Evolutionary conservation across 2,888 invertebrate species (phyloP), one percentile per base, ranked within the genome.

Genomic region (Lumbricus terrestris): DNA sequence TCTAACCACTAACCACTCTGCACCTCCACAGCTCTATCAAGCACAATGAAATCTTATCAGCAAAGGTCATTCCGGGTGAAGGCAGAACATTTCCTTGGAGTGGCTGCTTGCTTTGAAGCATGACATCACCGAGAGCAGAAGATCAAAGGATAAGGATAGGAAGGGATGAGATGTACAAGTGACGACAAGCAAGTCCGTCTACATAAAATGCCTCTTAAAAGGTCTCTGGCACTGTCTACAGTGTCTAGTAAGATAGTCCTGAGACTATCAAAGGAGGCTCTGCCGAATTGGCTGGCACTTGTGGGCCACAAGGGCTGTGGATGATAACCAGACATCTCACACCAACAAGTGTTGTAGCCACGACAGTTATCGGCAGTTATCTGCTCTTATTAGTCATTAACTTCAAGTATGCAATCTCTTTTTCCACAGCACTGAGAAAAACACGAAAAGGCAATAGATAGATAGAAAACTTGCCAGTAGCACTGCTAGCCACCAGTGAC

Each of bases 371-470:
- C 40, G 16, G 15, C 47, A 23, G 47, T 47, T 69, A n/a, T 69
- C 69, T n/a, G 8, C n/a, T 69, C 0, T n/a, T 69, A 69, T 69
- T 8, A 69, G 69, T n/a, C 69, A 69, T 69, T n/a, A 69, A 69
- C 29, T n/a, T 69, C 69, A 69, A 69, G 69, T n/a, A n/a, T n/a
- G n/a, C 29, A 69, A 15, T n/a, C 4, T 23, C n/a, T 69, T 29
- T 69, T 69, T 69, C n/a, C n/a, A n/a, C 69, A 69, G 69, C n/a
- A n/a, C n/a, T n/a, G n/a, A 69, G 69, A 69, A 69, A 69, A 69
- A 69, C 69, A 69, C 29, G 69, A 69, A 69, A 69, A 69, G 29
- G 29, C 69, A 69, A 69, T 29, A 29, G n/a, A 69, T 29, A 29
- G n/a, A 69, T n/a, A 69, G n/a, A 29, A n/a, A 69, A 69, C 69